Base-by-base conservation (phyloP, 2,113 vertebrate genomes). In the Anarrhichthys ocellatus region DNA sequence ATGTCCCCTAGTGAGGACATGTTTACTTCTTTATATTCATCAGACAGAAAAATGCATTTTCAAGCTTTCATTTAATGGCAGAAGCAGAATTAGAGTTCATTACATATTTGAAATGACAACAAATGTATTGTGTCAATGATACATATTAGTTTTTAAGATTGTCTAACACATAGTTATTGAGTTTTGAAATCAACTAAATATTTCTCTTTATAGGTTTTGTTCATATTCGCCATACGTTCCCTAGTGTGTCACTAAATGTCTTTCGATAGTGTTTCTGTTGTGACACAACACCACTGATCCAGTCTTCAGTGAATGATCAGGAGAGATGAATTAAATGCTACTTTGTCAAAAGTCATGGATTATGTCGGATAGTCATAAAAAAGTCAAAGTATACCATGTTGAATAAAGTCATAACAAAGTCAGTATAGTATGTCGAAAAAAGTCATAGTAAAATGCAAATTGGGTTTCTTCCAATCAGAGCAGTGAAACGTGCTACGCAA, bases 1-100 rank as follows among this genome's bases (percentile, higher is more conserved):
- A 83, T 91, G 85, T 82, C 84, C 73, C 68, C 91, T 88, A 34
- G 85, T 88, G 92, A 87, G 1, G 0, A 70, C 9, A 58, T 4
- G 0, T 17, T 13, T 22, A 17, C 5, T 11, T 40, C 0, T 46
- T 29, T 38, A 3, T 18, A 3, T 38, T 27, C 4, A 22, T 59
- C 13, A n/a, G 1, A 15, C 27, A 42, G 13, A 65, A 44, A 32
- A 29, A 52, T 36, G 18, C 32, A n/a, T 20, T 69, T 42, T 40
- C 5, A n/a, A 54, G 6, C 0, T 72, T 11, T 56, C 4, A 80
- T 36, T 69, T n/a, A 32, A 69, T 71, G 58, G 58, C 38, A 50
- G 40, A 18, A 24, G 62, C 6, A 29, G 6, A 46, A 34, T 48
- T 18, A 1, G 4, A 9, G 11, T 68, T 10, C 0, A 68, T 20